Percentiles rank a stretch among this genome's conserved stretches.
These are phyloP conservation scores for Cyanoliseus patagonus DNA, from an alignment of 2,113 vertebrate genomes.

Conservation along the genomic window DNA sequence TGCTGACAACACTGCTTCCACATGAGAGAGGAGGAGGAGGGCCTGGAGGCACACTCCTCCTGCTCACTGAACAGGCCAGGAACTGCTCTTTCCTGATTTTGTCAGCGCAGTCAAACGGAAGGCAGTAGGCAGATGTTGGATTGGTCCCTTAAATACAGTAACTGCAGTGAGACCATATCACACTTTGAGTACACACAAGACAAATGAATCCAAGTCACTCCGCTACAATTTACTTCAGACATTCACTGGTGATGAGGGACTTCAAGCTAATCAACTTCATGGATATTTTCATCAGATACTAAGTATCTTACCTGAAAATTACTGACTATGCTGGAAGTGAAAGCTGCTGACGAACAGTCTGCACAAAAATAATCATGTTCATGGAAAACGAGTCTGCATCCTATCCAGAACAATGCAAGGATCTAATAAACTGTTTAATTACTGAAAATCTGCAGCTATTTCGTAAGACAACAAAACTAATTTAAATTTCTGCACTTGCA, in stretches of 20 bases:
- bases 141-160: background rate
- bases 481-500: background rate
- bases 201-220: background rate
- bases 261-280: background rate
- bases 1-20: background rate
- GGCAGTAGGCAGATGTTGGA: background rate
- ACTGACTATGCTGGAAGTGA: background rate
- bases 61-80: background rate
- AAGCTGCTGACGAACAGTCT: background rate
- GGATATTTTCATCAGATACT: background rate
- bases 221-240: background rate
- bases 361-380: background rate
- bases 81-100: background rate
- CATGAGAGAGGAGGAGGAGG: background rate
- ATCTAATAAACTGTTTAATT: background rate
- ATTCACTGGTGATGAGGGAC: background rate
- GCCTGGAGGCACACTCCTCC: background rate
- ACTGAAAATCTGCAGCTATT: background rate
- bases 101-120: background rate
- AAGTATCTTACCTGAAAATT: background rate
- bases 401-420: background rate
- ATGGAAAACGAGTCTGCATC: background rate
- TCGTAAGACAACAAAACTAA: background rate
- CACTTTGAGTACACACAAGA: background rate
- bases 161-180: background rate